Evolutionary conservation across 2,888 invertebrate species (phyloP), one percentile per base, ranked within the genome.

Genomic region (Agrenia bidenticulata): DNA sequence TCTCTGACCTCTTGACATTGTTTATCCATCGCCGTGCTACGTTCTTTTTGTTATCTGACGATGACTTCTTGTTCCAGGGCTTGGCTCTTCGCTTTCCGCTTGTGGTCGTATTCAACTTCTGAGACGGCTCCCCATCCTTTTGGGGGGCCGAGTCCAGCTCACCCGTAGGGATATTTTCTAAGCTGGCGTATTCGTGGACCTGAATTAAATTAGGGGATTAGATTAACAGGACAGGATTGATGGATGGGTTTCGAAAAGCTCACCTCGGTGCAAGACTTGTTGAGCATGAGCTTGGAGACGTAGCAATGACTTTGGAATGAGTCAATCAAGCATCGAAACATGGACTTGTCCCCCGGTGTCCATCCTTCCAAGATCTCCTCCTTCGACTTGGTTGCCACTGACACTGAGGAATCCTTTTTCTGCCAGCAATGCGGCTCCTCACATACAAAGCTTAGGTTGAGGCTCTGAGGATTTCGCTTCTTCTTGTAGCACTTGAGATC

Each of bases 21-120:
- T 72, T 69, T 2, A 72, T 72, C 72, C 72, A 72, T 0, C 72
- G 61, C 19, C 72, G 49, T 1, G 71, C 65, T 1, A 70, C 55
- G 37, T 55, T 56, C 32, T 68, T 68, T 21, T 51, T 61, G 41
- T 41, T 65, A n/a, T 53, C 37, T 1, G 69, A 61, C 37, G 49
- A 37, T 1, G 58, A 60, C 50, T 69, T 69, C 57, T 69, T 69
- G 24, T 51, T 51, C 51, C 51, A 51, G 13, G 51, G 51, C 15
- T 51, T 51, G 2, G 51, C 2, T 5, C 51, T 19, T 23, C 51
- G 51, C 24, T 51, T 51, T 7, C 21, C n/a, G 45, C n/a, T 45
- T 45, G 45, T 4, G 15, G n/a, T 32, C 5, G 4, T 32, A 32
- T 4, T 32, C 11, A 11, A 11, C 32, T 32, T 32, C 32, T 11